Percentiles rank a stretch among this genome's conserved stretches.
Evolutionary conservation across 2,113 vertebrate genomes (phyloP).

Genomic region (Myotis brandtii): DNA sequence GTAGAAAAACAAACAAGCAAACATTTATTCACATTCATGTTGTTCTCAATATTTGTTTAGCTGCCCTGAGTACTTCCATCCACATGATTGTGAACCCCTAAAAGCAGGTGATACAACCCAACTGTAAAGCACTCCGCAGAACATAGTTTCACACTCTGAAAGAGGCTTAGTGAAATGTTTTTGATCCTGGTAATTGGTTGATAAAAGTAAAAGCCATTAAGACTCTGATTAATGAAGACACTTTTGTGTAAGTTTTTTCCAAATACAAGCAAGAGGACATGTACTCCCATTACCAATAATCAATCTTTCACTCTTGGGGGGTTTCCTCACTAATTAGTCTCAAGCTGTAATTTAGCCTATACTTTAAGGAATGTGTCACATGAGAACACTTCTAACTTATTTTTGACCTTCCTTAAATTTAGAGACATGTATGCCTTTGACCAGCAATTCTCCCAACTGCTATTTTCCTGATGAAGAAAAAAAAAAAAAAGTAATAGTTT

Average conservation of each 20-base stretch:
- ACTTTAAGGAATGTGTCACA: slow-evolving; percentile 78
- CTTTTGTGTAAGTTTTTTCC: slow-evolving; percentile 67
- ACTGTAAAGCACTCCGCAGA: not conserved
- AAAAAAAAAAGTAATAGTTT: not conserved
- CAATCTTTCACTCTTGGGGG: slow-evolving; percentile 70
- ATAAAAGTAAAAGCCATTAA: slow-evolving; percentile 71
- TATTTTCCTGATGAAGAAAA: slow-evolving; percentile 18
- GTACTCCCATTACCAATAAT: slow-evolving; percentile 74
- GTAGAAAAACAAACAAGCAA: too few relatives aligned
- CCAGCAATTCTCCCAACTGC: slow-evolving; percentile 46
- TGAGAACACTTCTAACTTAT: slow-evolving; percentile 76
- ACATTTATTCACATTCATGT: not conserved
- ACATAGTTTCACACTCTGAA: not conserved
- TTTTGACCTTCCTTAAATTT: slow-evolving; percentile 75
- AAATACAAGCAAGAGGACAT: slow-evolving; percentile 44
- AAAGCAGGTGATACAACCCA: not conserved
- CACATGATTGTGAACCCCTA: not conserved
- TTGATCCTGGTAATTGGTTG: slow-evolving; percentile 29
- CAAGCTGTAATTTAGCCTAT: slow-evolving; percentile 76
- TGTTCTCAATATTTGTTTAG: not conserved
- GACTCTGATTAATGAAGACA: slow-evolving; percentile 75
- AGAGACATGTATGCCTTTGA: slow-evolving; percentile 63
- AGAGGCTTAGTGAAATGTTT: slow-evolving; percentile 64
- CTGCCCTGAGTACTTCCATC: not conserved
- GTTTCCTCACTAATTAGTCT: slow-evolving; percentile 80